Evolutionary conservation across 2,888 invertebrate species (phyloP), one percentile per base, ranked within the genome.

Genomic region (Cinara cedri): DNA sequence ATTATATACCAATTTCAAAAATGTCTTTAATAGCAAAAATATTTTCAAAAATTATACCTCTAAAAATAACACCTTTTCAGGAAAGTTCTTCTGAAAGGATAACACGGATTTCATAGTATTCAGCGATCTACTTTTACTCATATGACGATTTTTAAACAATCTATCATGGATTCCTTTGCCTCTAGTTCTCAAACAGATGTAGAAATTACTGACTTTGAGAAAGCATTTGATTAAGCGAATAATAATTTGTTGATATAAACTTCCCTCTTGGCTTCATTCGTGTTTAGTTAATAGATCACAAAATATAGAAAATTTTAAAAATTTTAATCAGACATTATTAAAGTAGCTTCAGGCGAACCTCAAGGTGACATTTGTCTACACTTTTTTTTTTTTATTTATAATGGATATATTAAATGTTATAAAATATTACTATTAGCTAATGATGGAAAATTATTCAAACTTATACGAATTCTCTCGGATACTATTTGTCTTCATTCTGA

Each of bases 131-230:
- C 26, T 26, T 3, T 26, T 26, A 62, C 62, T 62, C 8, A 62
- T 26, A 4, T 62, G 26, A 34, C 26, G 26, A 26, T 62, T 26
- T 62, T 26, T 62, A 62, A 62, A 26, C 62, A 62, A 26, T 62
- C 19, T 21, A 60, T 60, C 60, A 21, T 62, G 16, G 62, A 62
- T 26, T 62, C 1, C 14, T 62, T 62, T 62, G 8, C 14, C 26
- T 62, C 62, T 62, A 62, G 34, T 26, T 62, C 26, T 26, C 62
- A 24, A 62, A 62, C 62, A 62, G 62, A 62, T 62, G 62, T 26
- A 62, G 14, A 26, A 26, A 26, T 62, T 26, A 62, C 62, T 14
- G 62, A 62, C 26, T 62, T 62, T 26, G 9, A 62, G 57, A 57
- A 57, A 57, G 21, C 24, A 57, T 57, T 57, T 19, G 24, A 57